These are phyloP conservation scores for Lepus townsendii DNA, from an alignment of 2,797 vertebrate genomes.

Conservation along the genomic window DNA sequence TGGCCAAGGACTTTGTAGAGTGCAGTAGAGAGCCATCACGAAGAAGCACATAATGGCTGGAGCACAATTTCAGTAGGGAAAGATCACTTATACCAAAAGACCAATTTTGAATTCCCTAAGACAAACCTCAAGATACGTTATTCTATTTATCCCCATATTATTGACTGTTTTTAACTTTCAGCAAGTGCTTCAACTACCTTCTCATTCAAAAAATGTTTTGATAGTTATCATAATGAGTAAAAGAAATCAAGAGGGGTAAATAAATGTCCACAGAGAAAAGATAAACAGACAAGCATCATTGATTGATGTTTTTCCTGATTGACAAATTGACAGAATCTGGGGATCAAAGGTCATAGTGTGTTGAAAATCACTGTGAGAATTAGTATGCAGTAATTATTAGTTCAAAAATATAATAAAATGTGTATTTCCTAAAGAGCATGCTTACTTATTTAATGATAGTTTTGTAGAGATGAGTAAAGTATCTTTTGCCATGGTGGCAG, in stretches of 20 bases:
- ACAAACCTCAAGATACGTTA: neutral
- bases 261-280: neutral
- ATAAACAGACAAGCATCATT: neutral
- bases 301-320: neutral
- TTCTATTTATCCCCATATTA: neutral
- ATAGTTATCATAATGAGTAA: neutral
- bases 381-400: neutral
- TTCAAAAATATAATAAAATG: conserved; percentile 11
- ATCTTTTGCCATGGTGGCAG: neutral
- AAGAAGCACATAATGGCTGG: neutral
- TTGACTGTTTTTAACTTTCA: conserved; percentile 16
- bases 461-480: neutral
- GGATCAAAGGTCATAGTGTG: neutral
- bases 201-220: neutral
- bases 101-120: neutral
- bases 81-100: neutral
- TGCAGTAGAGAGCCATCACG: neutral
- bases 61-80: neutral
- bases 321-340: conserved; percentile 18
- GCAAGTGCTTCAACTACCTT: neutral
- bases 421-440: neutral
- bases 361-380: neutral
- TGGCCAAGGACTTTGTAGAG: neutral
- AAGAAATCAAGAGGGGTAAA: neutral
- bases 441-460: neutral